Evolutionary conservation across 1,140 invertebrate species (phyloP), one percentile per base, ranked within the genome.

Genomic region (Drosophila tani): DNA sequence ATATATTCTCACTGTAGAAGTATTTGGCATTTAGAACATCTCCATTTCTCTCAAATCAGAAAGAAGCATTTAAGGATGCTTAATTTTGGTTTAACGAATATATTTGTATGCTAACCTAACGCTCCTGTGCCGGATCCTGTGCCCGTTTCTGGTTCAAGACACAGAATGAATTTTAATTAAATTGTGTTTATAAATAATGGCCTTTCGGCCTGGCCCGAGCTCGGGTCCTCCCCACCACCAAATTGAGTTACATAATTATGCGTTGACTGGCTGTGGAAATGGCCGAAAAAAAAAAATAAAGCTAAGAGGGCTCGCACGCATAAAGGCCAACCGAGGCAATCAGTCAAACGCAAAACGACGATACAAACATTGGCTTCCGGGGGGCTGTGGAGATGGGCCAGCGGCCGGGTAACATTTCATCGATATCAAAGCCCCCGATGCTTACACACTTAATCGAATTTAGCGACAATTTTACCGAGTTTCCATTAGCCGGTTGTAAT

Each of bases 391-490:
- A 46, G 8, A 14, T 35, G 41, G 32, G 15, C 19, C 24, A 35
- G 35, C 15, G 38, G 50, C 29, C 45, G 38, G 50, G 59, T 17
- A 58, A 40, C 40, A 59, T 74, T 82, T 64, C 46, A 59, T 79
- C 49, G 68, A 81, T 85, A 81, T 81, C 82, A 79, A 75, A 71
- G 69, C 65, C 59, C 49, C 15, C 63, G 57, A 56, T 59, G 82
- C 84, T 87, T 88, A 81, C 83, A 81, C 77, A 69, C 68, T 83
- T 88, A 87, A 87, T 88, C 80, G 84, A 87, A 87, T 87, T 87
- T 81, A 77, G 83, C 81, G 78, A 87, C 71, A 88, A 82, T 87
- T 88, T 84, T 51, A 86, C 81, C 75, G 68, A 65, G 56, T 88
- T 84, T 87, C 83, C 83, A 87, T 87, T 88, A 88, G 84, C 58